These are phyloP conservation scores for Ptychodera flava DNA, from an alignment of 35 echinoderm and acorn worm genomes.

Conservation along the genomic window DNA sequence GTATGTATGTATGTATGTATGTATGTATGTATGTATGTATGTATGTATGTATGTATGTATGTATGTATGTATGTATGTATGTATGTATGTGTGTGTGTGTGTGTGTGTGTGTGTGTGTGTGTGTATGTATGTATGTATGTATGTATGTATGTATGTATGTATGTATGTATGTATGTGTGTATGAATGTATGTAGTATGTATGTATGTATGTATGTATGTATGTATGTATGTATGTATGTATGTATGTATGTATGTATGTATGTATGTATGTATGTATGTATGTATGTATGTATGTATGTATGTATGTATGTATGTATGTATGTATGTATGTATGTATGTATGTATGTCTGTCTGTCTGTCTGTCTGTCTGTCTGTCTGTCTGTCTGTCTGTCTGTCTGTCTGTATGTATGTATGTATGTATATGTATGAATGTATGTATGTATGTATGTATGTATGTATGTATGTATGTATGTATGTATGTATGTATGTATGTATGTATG, in stretches of 20 bases:
- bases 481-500: constrained; percentile 34
- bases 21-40: constrained; percentile 39
- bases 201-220: constrained; percentile 7
- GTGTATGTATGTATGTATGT: constrained; percentile 32
- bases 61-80: constrained; percentile 28
- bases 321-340: constrained; percentile 26
- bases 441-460: constrained; percentile 33
- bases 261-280: constrained; percentile 31
- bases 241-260: constrained; percentile 37
- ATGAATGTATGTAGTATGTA: constrained; percentile 17
- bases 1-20: constrained; percentile 31
- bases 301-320: constrained; percentile 29
- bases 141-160: constrained; percentile 11
- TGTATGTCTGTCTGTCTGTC: neutral
- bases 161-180: constrained; percentile 34
- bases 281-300: constrained; percentile 37
- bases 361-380: neutral
- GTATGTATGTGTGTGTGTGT: too few species aligned
- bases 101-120: neutral
- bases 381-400: neutral
- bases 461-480: constrained; percentile 36
- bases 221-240: constrained; percentile 35
- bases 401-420: neutral
- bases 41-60: constrained; percentile 29
- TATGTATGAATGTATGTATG: constrained; percentile 11